phyloP scores from a whole-genome alignment of 2,888 invertebrate species.

The Trachelus troglodyta region DNA sequence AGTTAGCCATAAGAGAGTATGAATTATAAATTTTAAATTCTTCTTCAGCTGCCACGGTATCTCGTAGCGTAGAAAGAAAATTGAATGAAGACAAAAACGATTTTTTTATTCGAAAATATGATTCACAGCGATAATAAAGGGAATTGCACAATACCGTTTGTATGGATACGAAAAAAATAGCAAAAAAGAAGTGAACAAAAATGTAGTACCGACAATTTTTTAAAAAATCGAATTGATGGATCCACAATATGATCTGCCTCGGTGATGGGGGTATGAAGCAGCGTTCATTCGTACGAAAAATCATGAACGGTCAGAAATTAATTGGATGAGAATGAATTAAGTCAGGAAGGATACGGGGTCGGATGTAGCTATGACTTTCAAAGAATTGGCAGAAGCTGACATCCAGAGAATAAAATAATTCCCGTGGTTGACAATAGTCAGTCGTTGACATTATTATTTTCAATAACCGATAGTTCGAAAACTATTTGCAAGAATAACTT shows the following conservation, averaged over 20 bases:
- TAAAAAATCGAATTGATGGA: not conserved
- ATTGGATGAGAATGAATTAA: slow-evolving; percentile 32
- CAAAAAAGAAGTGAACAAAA: not conserved
- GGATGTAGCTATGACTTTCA: not conserved
- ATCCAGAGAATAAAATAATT: not conserved
- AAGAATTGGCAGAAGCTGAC: not conserved
- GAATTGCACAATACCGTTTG: not conserved
- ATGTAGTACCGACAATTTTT: not conserved
- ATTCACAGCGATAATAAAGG: not conserved
- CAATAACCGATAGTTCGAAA: slow-evolving; percentile 26
- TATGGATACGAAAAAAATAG: not conserved
- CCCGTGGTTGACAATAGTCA: not conserved
- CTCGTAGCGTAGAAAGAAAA: not conserved
- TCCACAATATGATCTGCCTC: not conserved
- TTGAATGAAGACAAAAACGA: not conserved
- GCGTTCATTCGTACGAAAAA: not conserved
- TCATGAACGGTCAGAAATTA: slow-evolving; percentile 33
- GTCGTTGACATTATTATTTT: slow-evolving; percentile 29
- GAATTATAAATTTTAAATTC: no score
- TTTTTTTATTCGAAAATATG: not conserved
- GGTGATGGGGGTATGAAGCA: not conserved
- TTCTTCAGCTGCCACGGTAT: no score
- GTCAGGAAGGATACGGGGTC: slow-evolving; percentile 19
- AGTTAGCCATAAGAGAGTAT: not conserved
- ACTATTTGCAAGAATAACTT: slow-evolving; percentile 23